Base-by-base conservation (phyloP, 2,113 vertebrate genomes). In the Microcebus tavaratra region DNA sequence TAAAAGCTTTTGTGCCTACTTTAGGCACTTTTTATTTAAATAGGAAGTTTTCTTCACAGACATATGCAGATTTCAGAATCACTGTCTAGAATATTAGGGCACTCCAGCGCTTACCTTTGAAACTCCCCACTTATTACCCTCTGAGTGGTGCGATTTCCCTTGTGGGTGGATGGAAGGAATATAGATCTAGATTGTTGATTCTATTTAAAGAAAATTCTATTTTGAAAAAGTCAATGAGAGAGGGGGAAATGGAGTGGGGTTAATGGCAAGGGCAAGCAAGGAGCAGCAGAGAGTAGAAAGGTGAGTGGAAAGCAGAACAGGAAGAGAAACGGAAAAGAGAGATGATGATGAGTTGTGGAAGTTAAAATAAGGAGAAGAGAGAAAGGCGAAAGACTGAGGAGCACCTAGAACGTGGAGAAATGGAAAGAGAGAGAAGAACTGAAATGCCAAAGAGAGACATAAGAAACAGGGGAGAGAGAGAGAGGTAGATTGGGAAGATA, bases 161-260 rank as follows among this genome's bases (percentile, higher is more conserved):
- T 23, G 42, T 61, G 81, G 61, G 55, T 0, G 7, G 80, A 45
- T 9, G n/a, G 6, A 88, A 42, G 76, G 55, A 45, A 48, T 8
- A 42, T 5, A 57, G 65, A 50, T 53, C 48, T 75, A 90, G 17
- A 53, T 67, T 0, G 3, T 0, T 82, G 55, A 27, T 68, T 82
- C 61, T 67, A 59, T 57, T 95, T 82, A 80, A 55, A 81, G 73
- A 39, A 86, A 94, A 78, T 57, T 81, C 53, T 88, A 25, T 86
- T 96, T 76, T 82, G 73, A 92, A 72, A 36, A 63, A 89, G 73
- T 83, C 82, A 67, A 0, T n/a, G 9, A 18, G 6, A 79, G 34
- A 57, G 39, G 29, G 34, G 50, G 31, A 48, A 42, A 25, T 7
- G 6, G 20, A 59, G 17, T 39, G 50, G 63, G 45, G 45, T 29